Base-by-base conservation (phyloP, 2,797 vertebrate genomes). In the Tamandua tetradactyla region DNA sequence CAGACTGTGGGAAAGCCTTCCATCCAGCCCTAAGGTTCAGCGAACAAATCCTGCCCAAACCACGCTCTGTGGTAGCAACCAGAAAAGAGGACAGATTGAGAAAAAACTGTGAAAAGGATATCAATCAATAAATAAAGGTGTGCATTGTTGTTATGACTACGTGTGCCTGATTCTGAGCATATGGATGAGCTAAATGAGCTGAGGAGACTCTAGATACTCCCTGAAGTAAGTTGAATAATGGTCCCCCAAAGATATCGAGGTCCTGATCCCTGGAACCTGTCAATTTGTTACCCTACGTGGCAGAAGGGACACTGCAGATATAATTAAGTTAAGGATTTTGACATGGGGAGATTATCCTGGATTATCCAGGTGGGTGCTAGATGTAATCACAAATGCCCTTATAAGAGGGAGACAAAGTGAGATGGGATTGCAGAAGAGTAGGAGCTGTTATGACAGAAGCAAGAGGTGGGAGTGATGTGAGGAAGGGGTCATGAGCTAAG, bases 381-480 rank as follows among this genome's bases (percentile, higher is more conserved):
- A 0, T 11, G 20, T 86, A 40, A 62, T 52, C 15, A 4, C 44
- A 55, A 35, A 4, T 23, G 30, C 81, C 49, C 35, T 69, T 9
- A 12, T 7, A 22, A 42, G 40, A 62, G 25, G 7, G n/a, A 68
- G 23, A 27, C 35, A 8, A 0, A 4, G 40, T 30, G 52, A 52
- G n/a, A 72, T 52, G 7, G 66, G 52, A 23, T 64, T 42, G 23
- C 13, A 69, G 52, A 80, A 76, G 37, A 85, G 32, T 27, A 44
- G 42, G 12, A 52, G 12, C 10, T 2, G 0, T 7, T 40, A 84
- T 2, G 1, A 37, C 5, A 7, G n/a, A 40, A 68, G 37, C 18
- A 44, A 83, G 47, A 25, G 1, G 35, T 2, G 32, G 4, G 20
- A 7, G 35, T 32, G 66, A 37, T 2, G 1, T 17, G 7, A 40